Conservation (phyloP, 1,140 invertebrate species). For the Zaprionus inermis region DNA sequence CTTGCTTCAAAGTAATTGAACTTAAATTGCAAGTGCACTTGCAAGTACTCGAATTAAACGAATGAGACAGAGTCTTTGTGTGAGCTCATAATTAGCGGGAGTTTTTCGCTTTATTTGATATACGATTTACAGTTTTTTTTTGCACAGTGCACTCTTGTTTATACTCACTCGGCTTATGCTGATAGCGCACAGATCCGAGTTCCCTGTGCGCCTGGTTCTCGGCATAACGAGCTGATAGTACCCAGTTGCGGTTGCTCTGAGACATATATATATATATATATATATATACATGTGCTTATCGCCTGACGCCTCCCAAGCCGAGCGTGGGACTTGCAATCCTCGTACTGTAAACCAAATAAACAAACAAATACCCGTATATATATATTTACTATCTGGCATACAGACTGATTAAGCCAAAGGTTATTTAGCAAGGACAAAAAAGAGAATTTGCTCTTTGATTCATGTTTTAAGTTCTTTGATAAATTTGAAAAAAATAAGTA, state of each 20-base stretch:
- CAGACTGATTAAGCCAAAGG: not conserved
- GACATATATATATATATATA: not conserved
- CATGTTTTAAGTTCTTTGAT: not conserved
- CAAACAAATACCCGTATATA: not conserved
- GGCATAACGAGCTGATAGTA: constrained; percentile 19
- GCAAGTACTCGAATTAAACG: not conserved
- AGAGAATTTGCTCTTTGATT: not conserved
- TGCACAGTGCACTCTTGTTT: constrained; percentile 5
- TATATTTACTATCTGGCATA: not conserved
- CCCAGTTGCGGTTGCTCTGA: not conserved
- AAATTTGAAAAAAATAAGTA: not conserved
- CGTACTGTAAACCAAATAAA: not conserved
- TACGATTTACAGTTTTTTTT: no score
- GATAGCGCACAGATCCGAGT: constrained; percentile 13
- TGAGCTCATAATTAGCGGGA: constrained; percentile 3
- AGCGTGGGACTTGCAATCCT: not conserved
- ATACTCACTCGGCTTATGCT: not conserved
- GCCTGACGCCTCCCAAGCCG: not conserved
- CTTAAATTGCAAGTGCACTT: constrained; percentile 2
- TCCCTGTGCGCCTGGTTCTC: constrained; percentile 14
- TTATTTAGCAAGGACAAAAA: not conserved
- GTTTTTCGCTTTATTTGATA: no score
- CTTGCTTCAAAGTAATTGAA: not conserved
- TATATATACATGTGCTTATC: not conserved
- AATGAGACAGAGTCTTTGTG: not conserved